Base-by-base conservation (phyloP, 2,888 invertebrate species). In the Parthenolecanium corni region DNA sequence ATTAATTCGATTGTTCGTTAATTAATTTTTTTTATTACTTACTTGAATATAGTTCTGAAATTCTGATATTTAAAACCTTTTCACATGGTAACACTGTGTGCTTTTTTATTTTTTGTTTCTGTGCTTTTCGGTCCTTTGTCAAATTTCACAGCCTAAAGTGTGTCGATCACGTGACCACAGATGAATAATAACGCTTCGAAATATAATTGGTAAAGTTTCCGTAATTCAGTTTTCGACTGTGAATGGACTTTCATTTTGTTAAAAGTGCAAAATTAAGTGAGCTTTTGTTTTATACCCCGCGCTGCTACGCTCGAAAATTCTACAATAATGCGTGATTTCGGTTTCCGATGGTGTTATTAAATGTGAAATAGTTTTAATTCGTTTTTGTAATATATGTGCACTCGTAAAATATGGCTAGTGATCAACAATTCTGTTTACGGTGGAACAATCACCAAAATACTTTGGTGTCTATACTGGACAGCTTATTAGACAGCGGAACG, bases 401-500 rank as follows among this genome's bases (percentile, higher is more conserved):
- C 14, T 53, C 18, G 14, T 53, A 63, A 47, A 47, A 16, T 54
- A 63, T 63, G 63, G 63, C 53, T 53, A 63, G 63, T 57, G 89
- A 90, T 77, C 90, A 90, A 78, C 90, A 91, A 79, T 92, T 90
- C 77, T 91, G 91, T 77, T 78, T 92, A 73, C 80, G 90, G 75
- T 92, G 91, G 91, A 92, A 92, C 79, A 91, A 91, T 78, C 91
- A 92, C 78, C 90, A 91, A 77, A 87, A 87, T 72, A 91, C 91
- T 70, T 78, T 92, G 75, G 86, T 91, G 72, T 86, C 89, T 71
- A 89, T 90, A 71, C 90, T 92, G 78, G 90, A 91, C 79, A 87
- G 87, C 71, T 80, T 92, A 71, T 78, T 90, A 72, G 88, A 89
- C 79, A 89, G 87, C 78, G 89, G 89, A 73, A 86, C 87, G 71